Evolutionary conservation across 2,888 invertebrate species (phyloP), one percentile per base, ranked within the genome.

Genomic region (Xanthostigma xanthostigma): DNA sequence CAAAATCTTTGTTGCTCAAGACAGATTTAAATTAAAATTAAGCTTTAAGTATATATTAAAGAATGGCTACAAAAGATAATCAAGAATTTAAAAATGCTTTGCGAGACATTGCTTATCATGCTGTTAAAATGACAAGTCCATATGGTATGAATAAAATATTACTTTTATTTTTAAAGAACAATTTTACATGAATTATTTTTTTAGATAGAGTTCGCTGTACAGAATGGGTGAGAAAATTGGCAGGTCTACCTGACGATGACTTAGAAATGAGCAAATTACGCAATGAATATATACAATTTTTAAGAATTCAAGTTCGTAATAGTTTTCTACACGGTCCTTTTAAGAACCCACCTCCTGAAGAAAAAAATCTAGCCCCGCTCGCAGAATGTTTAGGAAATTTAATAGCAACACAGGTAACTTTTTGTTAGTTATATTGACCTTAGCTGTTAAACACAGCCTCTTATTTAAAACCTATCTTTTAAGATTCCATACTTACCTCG

Each of bases 281-380:
- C 49, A 74, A 75, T 55, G 72, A 74, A 50, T 74, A 75, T 50
- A 62, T 67, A 2, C 73, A 75, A 55, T 65, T 70, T 49, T 58
- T 75, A 51, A 62, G 71, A 51, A 71, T 75, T 27, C 70, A 72
- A 62, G 67, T 72, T 4, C 61, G 67, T 34, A 67, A 69, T 46
- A 65, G 66, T 36, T 64, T 66, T 46, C 55, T 74, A 36, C 72
- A 73, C 51, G 69, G 68, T 1, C 69, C 72, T 2, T 75, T 74
- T 55, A 61, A 65, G 13, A 57, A 62, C n/a, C 64, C 68, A 9
- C 73, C 73, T 33, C 71, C 73, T 1, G 60, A 60, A 35, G 58
- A 59, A 4, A 56, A 60, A 17, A 52, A 51, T 33, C 58, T 74
- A 35, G 61, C 66, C 27, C 64, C 72, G 8, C 59, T 75, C 11